Percentiles rank a stretch among this genome's conserved stretches.
These are phyloP conservation scores for Natrix natrix DNA, from an alignment of 2,797 vertebrate genomes.

Conservation along the genomic window DNA sequence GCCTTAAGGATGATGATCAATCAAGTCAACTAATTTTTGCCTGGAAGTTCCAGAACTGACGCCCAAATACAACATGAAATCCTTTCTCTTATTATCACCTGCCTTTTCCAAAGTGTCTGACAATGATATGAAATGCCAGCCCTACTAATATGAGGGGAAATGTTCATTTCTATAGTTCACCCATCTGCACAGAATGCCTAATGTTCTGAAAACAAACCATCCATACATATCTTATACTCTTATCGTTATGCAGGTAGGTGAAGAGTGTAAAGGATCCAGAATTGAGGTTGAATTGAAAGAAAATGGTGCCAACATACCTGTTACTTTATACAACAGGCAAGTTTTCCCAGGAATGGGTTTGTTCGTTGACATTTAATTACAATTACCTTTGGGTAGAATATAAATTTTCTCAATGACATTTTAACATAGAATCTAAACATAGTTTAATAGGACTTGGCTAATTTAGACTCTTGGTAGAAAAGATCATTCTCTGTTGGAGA, in stretches of 20 bases:
- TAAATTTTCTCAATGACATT: neutral
- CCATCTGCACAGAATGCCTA: neutral
- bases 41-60: neutral
- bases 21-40: neutral
- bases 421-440: neutral
- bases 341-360: neutral
- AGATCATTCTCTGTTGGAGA: neutral
- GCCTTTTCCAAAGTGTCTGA: neutral
- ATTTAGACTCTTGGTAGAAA: neutral
- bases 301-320: conserved; percentile 64
- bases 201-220: neutral
- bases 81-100: neutral
- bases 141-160: neutral
- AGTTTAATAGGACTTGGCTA: neutral
- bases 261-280: conserved; percentile 25
- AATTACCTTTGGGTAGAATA: neutral
- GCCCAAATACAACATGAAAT: neutral
- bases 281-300: conserved; percentile 62
- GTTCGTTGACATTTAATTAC: conserved; percentile 1
- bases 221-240: conserved; percentile 3
- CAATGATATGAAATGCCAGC: neutral
- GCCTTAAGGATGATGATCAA: neutral
- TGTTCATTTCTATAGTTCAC: neutral
- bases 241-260: neutral
- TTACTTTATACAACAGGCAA: conserved; percentile 73